These are phyloP conservation scores for Bergia puertoricense DNA, from an alignment of 92 coral and sea anemone genomes.

Conservation along the genomic window DNA sequence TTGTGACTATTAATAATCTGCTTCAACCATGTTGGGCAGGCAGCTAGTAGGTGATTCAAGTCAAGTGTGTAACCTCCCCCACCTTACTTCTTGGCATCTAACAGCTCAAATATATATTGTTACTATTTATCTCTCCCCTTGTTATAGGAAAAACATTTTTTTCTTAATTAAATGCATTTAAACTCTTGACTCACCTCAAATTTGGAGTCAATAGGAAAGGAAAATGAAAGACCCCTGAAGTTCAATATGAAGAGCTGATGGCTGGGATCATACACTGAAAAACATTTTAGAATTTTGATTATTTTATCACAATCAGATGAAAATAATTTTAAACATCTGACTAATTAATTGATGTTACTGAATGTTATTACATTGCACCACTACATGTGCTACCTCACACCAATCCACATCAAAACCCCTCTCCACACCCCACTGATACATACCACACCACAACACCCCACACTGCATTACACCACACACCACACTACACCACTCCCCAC, in stretches of 20 bases:
- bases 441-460: not conserved
- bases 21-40: too few relatives aligned
- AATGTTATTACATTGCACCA: not conserved
- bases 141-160: too few relatives aligned
- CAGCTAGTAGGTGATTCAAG: too few relatives aligned
- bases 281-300: not conserved
- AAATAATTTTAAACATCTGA: not conserved
- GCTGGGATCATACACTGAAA: slow-evolving; percentile 95
- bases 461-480: not conserved
- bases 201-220: slow-evolving; percentile 97
- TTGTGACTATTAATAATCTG: too few relatives aligned
- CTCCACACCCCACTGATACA: not conserved
- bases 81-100: not conserved
- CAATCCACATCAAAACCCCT: not conserved
- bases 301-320: not conserved
- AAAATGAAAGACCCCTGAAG: slow-evolving; percentile 96
- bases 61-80: not conserved
- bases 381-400: not conserved
- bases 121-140: not conserved
- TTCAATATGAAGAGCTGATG: slow-evolving; percentile 93
- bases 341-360: not conserved
- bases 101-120: not conserved
- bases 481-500: not conserved
- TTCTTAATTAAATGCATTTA: too few relatives aligned
- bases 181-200: slow-evolving; percentile 84